phyloP scores from a whole-genome alignment of 2,113 vertebrate species.

The Fukomys damarensis region DNA sequence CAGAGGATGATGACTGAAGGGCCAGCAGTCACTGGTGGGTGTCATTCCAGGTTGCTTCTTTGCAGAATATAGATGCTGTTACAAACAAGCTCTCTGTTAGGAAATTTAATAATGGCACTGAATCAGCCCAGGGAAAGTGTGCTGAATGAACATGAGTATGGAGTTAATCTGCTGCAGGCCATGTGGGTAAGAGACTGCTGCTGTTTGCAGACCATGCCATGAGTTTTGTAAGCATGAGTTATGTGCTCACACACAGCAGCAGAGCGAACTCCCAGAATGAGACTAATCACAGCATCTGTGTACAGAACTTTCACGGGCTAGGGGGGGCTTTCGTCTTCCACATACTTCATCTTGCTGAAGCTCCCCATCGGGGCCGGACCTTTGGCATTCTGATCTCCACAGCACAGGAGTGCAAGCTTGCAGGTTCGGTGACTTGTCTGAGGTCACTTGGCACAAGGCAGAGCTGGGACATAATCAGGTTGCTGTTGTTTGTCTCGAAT shows the following conservation, averaged over 20 bases:
- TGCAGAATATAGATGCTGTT: fast-evolving
- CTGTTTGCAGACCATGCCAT: not conserved
- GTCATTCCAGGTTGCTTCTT: not conserved
- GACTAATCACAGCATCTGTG: not conserved
- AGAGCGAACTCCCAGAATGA: not conserved
- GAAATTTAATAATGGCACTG: not conserved
- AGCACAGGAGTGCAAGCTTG: not conserved
- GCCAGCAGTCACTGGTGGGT: not conserved
- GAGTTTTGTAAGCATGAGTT: not conserved
- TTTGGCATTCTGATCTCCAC: not conserved
- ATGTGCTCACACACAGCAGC: fast-evolving
- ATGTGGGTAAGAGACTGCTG: not conserved
- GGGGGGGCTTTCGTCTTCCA: not conserved
- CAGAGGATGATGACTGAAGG: not conserved
- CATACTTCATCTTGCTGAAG: fast-evolving
- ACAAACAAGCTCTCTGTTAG: not conserved
- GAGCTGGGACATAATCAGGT: not conserved
- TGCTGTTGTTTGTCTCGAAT: not conserved
- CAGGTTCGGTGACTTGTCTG: not conserved
- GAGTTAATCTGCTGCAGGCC: not conserved
- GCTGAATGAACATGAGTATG: not conserved
- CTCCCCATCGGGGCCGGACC: fast-evolving
- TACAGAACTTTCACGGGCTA: not conserved
- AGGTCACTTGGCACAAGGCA: not conserved
- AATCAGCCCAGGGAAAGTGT: not conserved